These are phyloP conservation scores for Microchirus variegatus DNA, from an alignment of 2,797 vertebrate genomes.

Conservation along the genomic window DNA sequence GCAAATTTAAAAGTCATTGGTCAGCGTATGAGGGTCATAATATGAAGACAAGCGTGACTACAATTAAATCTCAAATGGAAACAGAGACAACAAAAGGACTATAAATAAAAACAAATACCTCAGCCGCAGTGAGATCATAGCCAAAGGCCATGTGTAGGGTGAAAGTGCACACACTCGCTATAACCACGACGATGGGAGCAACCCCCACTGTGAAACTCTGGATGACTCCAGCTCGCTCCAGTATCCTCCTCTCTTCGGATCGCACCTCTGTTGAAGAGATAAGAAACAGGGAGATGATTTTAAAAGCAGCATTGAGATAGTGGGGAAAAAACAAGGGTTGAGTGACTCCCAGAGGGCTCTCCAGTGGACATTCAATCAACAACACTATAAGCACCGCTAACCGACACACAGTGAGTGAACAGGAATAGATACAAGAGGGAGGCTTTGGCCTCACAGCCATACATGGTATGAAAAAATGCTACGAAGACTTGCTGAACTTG, in stretches of 20 bases:
- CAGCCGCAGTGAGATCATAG: slow-evolving; percentile 83
- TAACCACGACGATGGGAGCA: slow-evolving; percentile 83
- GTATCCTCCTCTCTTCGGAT: slow-evolving; percentile 77
- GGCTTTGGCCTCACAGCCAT: slow-evolving; percentile 33
- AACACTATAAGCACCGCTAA: slow-evolving; percentile 32
- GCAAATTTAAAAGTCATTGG: too few species aligned
- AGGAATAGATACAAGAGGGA: slow-evolving; percentile 54
- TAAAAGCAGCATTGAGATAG: background rate
- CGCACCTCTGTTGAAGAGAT: slow-evolving; percentile 76
- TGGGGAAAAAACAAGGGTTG: slow-evolving; percentile 13
- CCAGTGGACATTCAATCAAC: slow-evolving; percentile 35
- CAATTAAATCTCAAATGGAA: background rate
- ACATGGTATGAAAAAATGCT: slow-evolving; percentile 54
- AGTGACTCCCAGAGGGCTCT: slow-evolving; percentile 26
- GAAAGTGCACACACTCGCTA: slow-evolving; percentile 88
- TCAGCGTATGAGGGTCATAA: too few species aligned
- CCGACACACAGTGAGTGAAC: slow-evolving; percentile 20
- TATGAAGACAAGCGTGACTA: background rate
- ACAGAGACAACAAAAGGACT: background rate
- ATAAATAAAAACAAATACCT: slow-evolving; percentile 69
- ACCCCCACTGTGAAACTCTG: slow-evolving; percentile 86
- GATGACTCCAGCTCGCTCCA: slow-evolving; percentile 81
- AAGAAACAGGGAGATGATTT: slow-evolving; percentile 30
- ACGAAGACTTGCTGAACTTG: slow-evolving; percentile 54
- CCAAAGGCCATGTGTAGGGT: slow-evolving; percentile 86